Base-by-base conservation (phyloP, 2,888 invertebrate species). In the Pogonocherus hispidulus region DNA sequence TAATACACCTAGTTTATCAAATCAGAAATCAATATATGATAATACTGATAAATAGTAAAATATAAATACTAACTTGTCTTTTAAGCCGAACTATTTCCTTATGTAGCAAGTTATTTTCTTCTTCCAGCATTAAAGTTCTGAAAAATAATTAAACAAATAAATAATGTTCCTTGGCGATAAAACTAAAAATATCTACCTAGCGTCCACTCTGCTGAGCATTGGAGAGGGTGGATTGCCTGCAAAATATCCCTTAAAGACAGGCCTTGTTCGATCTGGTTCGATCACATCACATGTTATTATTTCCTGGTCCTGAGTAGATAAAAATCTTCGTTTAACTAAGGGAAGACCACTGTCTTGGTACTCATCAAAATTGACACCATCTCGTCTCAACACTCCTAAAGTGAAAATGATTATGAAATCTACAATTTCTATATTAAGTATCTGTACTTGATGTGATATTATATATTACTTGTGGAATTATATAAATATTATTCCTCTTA, bases 21-120 rank as follows among this genome's bases (percentile, higher is more conserved):
- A n/a, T n/a, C n/a, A n/a, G n/a, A n/a, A n/a, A n/a, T n/a, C n/a
- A n/a, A n/a, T n/a, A n/a, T n/a, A n/a, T n/a, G n/a, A n/a, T n/a
- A n/a, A n/a, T n/a, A n/a, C n/a, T n/a, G n/a, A n/a, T n/a, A n/a
- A n/a, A n/a, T 47, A 3, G 4, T 47, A 8, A 18, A 47, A 47
- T 18, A 19, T 2, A 47, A 47, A 19, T 18, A 63, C 67, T 72
- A 74, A 91, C 90, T 84, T 91, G 90, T 80, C 91, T 91, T 81
- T 92, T 92, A 66, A 93, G 83, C 76, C 92, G 91, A 52, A 91
- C 91, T 54, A 93, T 88, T 80, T 91, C 90, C 75, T 91, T 90
- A 70, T 91, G 87, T 59, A 93, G 83, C 75, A 92, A 83, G 56
- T 86, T 86, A 80, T 92, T 93, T 83, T 93, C 93, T 78, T 93